Conservation (phyloP, 1,140 invertebrate genomes). For the Macrobrachium nipponense region DNA sequence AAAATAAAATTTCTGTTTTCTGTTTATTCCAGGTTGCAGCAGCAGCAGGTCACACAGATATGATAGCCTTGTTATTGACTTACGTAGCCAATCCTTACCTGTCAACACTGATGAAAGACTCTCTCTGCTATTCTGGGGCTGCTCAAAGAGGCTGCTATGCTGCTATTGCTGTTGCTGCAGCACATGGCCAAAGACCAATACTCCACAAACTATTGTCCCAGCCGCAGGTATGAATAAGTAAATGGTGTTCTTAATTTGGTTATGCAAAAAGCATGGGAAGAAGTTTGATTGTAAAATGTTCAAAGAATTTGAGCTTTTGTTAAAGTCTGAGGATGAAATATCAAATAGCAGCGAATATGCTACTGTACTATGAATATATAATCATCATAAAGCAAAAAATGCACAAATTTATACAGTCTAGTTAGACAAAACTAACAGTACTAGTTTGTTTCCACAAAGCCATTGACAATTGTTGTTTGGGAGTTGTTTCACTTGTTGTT, state of each 20-base stretch:
- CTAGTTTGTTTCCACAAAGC: too few relatives aligned
- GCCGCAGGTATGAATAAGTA: slow-evolving; percentile 69
- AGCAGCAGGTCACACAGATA: slow-evolving; percentile 82
- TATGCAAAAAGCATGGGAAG: background rate
- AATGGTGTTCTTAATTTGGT: background rate
- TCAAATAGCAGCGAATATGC: too few relatives aligned
- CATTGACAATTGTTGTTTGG: too few relatives aligned
- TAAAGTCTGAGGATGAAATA: too few relatives aligned
- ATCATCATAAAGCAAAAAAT: too few relatives aligned
- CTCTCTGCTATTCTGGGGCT: slow-evolving; percentile 84
- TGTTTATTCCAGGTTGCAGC: slow-evolving; percentile 74
- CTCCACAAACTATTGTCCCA: slow-evolving; percentile 84
- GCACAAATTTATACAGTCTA: too few relatives aligned
- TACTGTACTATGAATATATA: too few relatives aligned
- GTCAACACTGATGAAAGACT: slow-evolving; percentile 83
- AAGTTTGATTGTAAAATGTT: background rate
- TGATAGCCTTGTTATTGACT: slow-evolving; percentile 82
- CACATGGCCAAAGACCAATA: slow-evolving; percentile 82
- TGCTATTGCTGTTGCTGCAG: slow-evolving; percentile 87
- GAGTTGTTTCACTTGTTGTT: too few relatives aligned
- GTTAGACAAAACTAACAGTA: too few relatives aligned
- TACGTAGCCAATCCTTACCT: slow-evolving; percentile 89
- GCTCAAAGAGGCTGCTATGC: slow-evolving; percentile 76
- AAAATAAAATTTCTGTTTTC: background rate
- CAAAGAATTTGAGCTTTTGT: too few relatives aligned